Conservation (phyloP, 1,140 invertebrate species). For the Chlorops oryzae region DNA sequence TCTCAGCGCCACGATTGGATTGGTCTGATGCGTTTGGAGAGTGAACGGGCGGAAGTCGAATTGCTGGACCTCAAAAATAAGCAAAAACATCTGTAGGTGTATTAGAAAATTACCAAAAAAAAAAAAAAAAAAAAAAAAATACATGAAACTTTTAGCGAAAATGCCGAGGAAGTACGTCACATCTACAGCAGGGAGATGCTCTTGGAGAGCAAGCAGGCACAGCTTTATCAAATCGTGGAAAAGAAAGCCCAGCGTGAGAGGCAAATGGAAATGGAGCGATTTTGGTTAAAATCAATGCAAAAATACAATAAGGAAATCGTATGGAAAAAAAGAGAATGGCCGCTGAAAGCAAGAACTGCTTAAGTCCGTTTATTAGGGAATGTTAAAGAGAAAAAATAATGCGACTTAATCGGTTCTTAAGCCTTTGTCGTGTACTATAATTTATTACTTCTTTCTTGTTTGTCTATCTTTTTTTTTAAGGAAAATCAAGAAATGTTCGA, state of each 20-base stretch:
- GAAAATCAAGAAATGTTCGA: slow-evolving; percentile 22
- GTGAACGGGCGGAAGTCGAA: slow-evolving; percentile 20
- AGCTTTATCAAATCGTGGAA: slow-evolving; percentile 35
- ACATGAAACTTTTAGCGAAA: slow-evolving; percentile 22
- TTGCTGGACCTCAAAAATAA: slow-evolving; percentile 24
- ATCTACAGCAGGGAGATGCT: slow-evolving; percentile 27
- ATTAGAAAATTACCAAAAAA: neutral
- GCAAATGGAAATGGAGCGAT: slow-evolving; percentile 21
- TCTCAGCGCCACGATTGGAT: slow-evolving; percentile 29
- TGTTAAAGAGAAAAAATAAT: too few species aligned
- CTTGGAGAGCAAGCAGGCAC: slow-evolving; percentile 26
- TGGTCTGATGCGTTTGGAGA: slow-evolving; percentile 19
- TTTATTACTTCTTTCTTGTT: too few species aligned
- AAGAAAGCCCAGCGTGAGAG: slow-evolving; percentile 14
- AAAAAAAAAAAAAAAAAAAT: neutral
- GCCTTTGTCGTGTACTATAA: too few species aligned
- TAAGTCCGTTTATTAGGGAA: too few species aligned
- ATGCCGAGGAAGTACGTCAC: slow-evolving; percentile 28
- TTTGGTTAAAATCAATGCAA: slow-evolving; percentile 18
- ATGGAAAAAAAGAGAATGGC: too few species aligned
- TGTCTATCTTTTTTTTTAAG: too few species aligned
- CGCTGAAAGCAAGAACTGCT: too few species aligned
- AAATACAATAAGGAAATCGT: slow-evolving; percentile 1
- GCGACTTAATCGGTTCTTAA: too few species aligned
- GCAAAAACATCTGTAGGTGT: slow-evolving; percentile 32